A percentile compares a stretch with the other conserved stretches of the same genome.
Evolutionary conservation across 2,797 vertebrate genomes (phyloP).

Genomic region (Miichthys miiuy): DNA sequence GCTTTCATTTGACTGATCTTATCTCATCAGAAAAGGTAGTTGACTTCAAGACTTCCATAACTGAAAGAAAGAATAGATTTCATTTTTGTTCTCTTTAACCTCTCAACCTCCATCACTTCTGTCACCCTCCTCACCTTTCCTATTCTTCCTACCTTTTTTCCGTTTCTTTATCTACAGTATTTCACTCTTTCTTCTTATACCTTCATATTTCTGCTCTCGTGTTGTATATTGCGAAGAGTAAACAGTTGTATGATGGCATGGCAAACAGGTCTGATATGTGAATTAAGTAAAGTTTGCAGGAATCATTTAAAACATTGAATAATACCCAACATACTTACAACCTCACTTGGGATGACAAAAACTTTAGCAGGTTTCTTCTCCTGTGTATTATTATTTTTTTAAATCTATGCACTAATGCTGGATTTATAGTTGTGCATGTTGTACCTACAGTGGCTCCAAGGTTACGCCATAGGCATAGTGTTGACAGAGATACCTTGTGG

Average conservation of each 20-base stretch:
- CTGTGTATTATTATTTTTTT: no score
- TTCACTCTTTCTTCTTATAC: neutral
- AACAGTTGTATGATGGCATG: neutral
- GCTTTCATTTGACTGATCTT: slow-evolving; percentile 79
- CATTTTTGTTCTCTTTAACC: slow-evolving; percentile 72
- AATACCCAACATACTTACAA: no score
- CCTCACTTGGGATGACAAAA: no score
- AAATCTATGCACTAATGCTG: no score
- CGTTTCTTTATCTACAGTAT: neutral
- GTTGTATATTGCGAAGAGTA: neutral
- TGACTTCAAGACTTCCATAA: slow-evolving; percentile 89
- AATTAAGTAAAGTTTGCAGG: no score
- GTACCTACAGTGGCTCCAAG: no score
- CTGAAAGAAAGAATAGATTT: slow-evolving; percentile 84
- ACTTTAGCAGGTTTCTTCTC: no score
- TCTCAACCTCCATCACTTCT: slow-evolving; percentile 16
- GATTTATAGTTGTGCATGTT: no score
- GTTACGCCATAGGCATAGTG: neutral
- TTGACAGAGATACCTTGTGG: neutral
- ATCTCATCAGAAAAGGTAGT: slow-evolving; percentile 89
- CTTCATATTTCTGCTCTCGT: neutral
- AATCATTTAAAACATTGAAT: no score
- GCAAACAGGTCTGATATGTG: no score
- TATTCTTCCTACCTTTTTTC: neutral
- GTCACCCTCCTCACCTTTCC: slow-evolving; percentile 26